phyloP scores from a whole-genome alignment of 2,113 vertebrate genomes.

The Silurus meridionalis region DNA sequence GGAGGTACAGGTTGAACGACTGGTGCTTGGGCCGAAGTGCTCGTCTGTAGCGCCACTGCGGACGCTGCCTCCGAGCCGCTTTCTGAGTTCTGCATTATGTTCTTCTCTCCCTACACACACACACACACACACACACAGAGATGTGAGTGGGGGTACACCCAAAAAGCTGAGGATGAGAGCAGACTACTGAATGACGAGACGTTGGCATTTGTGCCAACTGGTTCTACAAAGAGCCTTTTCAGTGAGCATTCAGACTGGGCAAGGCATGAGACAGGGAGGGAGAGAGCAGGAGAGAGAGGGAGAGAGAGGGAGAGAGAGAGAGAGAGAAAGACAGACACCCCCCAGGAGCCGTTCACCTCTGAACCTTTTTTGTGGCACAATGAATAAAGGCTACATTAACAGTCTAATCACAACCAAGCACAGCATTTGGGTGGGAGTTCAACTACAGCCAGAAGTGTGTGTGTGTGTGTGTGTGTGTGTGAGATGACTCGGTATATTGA shows the following conservation, averaged over 20 bases:
- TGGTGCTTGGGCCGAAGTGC: constrained; percentile 82
- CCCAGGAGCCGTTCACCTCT: constrained; percentile 51
- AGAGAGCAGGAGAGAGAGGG: constrained; percentile 12
- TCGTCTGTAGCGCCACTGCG: constrained; percentile 81
- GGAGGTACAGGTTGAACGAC: constrained; percentile 90
- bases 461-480: background rate
- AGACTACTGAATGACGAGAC: constrained; percentile 13
- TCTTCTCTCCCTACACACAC: constrained; percentile 8
- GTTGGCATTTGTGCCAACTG: constrained; percentile 12
- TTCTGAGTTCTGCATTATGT: constrained; percentile 93
- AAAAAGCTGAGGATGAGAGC: constrained; percentile 14
- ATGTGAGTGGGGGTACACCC: constrained; percentile 40
- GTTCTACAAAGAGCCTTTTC: constrained; percentile 38
- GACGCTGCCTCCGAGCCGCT: constrained; percentile 81
- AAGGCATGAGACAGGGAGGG: background rate
- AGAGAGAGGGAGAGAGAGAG: constrained; percentile 27
- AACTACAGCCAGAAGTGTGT: constrained; percentile 13
- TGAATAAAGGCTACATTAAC: constrained; percentile 53
- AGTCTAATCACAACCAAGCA: constrained; percentile 35
- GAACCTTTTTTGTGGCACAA: constrained; percentile 52
- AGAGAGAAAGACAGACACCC: constrained; percentile 28
- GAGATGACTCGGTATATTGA: background rate
- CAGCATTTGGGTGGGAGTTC: background rate
- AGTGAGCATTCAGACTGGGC: constrained; percentile 7
- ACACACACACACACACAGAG: background rate